These are phyloP conservation scores for Falco biarmicus DNA, from an alignment of 2,797 vertebrate genomes.

Conservation along the genomic window DNA sequence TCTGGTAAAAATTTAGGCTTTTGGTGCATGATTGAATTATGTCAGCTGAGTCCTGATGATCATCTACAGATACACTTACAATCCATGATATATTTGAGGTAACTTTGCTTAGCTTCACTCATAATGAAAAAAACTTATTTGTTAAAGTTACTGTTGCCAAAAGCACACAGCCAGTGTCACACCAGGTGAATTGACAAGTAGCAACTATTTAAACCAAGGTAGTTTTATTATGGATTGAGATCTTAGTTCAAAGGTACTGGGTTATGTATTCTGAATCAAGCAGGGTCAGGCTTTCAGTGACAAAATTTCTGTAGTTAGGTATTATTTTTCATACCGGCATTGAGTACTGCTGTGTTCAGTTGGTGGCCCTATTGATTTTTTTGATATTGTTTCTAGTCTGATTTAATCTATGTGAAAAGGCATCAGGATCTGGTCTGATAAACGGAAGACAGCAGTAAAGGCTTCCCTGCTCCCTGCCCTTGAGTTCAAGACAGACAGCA, in stretches of 20 bases:
- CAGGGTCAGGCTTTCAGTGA: not conserved
- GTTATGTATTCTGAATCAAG: not conserved
- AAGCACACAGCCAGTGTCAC: not conserved
- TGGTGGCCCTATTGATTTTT: not conserved
- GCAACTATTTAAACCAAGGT: not conserved
- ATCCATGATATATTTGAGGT: not conserved
- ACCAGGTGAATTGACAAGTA: not conserved
- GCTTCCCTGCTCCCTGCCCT: not conserved
- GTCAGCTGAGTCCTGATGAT: not conserved
- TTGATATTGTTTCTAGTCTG: not conserved
- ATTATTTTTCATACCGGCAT: not conserved
- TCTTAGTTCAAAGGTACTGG: not conserved
- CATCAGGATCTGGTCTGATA: not conserved
- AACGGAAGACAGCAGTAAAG: not conserved
- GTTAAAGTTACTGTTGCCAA: not conserved
- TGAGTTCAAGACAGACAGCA: not conserved
- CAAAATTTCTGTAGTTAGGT: not conserved
- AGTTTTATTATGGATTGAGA: not conserved
- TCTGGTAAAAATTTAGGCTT: not conserved
- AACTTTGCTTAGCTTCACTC: not conserved
- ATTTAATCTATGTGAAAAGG: not conserved
- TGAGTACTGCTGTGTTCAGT: not conserved
- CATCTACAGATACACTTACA: accelerated
- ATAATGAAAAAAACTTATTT: not conserved
- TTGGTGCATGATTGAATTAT: not conserved